A percentile compares a stretch with the other conserved stretches of the same genome.
phyloP scores from a whole-genome alignment of 37 sponge, comb jelly and placozoan species.

The Chondrilla cf. caribensis region DNA sequence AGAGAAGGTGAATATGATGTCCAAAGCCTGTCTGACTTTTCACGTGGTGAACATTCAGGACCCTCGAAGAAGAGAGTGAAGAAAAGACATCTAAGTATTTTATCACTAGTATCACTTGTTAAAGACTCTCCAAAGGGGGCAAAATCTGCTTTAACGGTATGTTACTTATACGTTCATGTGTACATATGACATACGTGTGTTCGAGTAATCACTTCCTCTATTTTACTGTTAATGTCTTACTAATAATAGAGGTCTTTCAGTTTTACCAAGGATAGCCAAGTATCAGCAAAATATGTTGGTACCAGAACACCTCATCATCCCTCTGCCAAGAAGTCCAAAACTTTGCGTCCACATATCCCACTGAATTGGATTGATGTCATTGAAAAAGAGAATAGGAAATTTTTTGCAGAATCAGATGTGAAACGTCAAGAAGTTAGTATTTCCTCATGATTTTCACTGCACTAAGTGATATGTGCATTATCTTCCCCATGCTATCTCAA shows the following conservation, averaged over 20 bases:
- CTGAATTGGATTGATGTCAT: slow-evolving; percentile 51
- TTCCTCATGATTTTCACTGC: too few species aligned
- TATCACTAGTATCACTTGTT: neutral
- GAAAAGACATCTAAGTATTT: slow-evolving; percentile 33
- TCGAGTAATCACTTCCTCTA: too few species aligned
- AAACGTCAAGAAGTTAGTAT: slow-evolving; percentile 61
- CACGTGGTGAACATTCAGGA: slow-evolving; percentile 13
- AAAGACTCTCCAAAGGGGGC: neutral
- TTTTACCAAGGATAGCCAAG: slow-evolving; percentile 27
- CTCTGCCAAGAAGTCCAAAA: neutral
- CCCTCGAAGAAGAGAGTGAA: slow-evolving; percentile 14
- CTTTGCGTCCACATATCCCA: neutral
- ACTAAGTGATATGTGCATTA: neutral
- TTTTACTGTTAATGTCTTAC: neutral
- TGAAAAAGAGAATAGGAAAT: slow-evolving; percentile 10
- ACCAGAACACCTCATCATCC: slow-evolving; percentile 16
- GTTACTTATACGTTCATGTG: neutral
- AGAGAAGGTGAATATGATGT: slow-evolving; percentile 1
- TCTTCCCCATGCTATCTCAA: too few species aligned
- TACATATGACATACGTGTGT: neutral
- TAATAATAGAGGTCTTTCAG: slow-evolving; percentile 52
- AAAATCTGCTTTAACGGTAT: neutral
- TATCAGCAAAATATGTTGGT: slow-evolving; percentile 10
- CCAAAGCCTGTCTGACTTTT: neutral
- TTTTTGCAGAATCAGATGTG: slow-evolving; percentile 40